phyloP scores from a whole-genome alignment of 2,113 vertebrate genomes.

The Canis aureus region DNA sequence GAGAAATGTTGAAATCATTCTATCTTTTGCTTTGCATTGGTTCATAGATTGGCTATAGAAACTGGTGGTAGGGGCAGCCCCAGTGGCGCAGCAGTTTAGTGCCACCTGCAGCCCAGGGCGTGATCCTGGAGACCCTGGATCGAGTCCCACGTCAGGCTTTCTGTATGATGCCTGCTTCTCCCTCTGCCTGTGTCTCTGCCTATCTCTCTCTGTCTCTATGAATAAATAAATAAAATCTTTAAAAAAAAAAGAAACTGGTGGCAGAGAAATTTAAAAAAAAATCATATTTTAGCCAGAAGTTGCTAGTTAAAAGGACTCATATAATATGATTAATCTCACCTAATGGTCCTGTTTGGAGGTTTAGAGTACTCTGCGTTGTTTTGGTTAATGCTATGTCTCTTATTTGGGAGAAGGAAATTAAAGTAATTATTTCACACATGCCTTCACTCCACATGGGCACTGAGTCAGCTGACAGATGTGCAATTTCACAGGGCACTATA shows the following conservation, averaged over 20 bases:
- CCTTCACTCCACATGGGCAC: accelerated
- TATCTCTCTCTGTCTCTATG: no score
- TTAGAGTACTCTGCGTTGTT: accelerated
- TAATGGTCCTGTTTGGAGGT: neutral
- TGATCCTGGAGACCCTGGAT: no score
- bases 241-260: neutral
- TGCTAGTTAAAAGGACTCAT: neutral
- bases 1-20: neutral
- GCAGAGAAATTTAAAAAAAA: neutral
- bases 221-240: no score
- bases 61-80: neutral
- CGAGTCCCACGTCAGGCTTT: no score
- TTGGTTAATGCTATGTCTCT: neutral
- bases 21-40: neutral
- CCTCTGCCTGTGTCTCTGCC: no score
- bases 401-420: neutral
- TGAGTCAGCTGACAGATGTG: neutral
- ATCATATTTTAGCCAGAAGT: no score
- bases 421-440: no score
- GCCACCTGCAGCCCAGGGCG: no score
- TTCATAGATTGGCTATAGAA: neutral
- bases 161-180: no score
- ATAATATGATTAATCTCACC: neutral
- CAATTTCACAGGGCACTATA: neutral
- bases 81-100: no score